Conservation (phyloP, 2,113 vertebrate species). For the Xenotilapia leptura region DNA sequence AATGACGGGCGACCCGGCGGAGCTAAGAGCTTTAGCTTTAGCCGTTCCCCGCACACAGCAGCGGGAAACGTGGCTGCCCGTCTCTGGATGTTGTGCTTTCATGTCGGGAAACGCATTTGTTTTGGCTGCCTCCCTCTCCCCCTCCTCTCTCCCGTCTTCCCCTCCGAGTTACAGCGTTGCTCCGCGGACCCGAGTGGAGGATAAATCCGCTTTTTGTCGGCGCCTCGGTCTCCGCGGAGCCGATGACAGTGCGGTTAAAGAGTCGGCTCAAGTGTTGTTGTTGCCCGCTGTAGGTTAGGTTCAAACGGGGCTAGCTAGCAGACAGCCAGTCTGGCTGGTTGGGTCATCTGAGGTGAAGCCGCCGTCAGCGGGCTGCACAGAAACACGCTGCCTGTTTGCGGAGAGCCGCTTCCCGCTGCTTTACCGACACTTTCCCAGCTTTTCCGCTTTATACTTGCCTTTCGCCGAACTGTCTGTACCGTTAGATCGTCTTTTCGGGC, state of each 20-base stretch:
- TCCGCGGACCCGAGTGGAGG: neutral
- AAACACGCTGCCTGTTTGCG: neutral
- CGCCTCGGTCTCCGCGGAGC: neutral
- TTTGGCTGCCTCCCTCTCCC: constrained; percentile 4
- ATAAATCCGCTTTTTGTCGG: neutral
- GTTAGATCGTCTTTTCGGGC: neutral
- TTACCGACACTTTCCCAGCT: neutral
- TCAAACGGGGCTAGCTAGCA: constrained; percentile 48
- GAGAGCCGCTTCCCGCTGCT: neutral
- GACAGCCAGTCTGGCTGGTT: constrained; percentile 37
- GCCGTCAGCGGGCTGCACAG: constrained; percentile 5
- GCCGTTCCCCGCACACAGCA: constrained; percentile 7
- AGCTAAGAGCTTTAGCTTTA: constrained; percentile 42
- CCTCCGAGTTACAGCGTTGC: neutral
- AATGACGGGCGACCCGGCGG: neutral
- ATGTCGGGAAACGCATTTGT: constrained; percentile 45
- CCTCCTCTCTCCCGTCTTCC: neutral
- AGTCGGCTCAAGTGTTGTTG: neutral
- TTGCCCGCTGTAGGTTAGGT: constrained; percentile 17
- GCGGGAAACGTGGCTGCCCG: constrained; percentile 35
- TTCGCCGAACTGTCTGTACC: neutral
- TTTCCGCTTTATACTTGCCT: neutral
- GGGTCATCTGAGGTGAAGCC: constrained; percentile 63
- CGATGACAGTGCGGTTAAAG: neutral
- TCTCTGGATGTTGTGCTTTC: constrained; percentile 21